Conservation (phyloP, 2,797 vertebrate genomes). For the Paratrypauchen microcephalus region DNA sequence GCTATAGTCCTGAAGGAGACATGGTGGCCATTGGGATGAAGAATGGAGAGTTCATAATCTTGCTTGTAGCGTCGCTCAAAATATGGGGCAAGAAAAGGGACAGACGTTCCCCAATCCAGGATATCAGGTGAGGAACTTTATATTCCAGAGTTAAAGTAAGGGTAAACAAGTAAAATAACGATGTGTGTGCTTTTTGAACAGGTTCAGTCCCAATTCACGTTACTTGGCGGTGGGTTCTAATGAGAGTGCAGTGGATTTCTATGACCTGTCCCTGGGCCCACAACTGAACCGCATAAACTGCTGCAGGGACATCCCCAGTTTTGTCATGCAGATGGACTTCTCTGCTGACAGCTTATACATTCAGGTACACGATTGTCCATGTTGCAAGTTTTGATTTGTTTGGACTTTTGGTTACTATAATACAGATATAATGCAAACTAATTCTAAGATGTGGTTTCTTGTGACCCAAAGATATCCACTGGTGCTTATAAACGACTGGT, state of each 20-base stretch:
- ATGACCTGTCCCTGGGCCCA: constrained; percentile 89
- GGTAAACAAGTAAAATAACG: background rate
- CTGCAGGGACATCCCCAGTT: constrained; percentile 95
- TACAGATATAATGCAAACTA: background rate
- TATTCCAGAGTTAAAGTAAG: background rate
- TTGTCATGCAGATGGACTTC: constrained; percentile 97
- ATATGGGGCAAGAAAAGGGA: constrained; percentile 95
- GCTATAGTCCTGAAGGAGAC: constrained; percentile 90
- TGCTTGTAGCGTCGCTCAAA: constrained; percentile 89
- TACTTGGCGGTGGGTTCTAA: constrained; percentile 93
- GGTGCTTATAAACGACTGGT: constrained; percentile 95
- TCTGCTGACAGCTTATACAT: constrained; percentile 86
- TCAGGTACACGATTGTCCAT: constrained; percentile 62
- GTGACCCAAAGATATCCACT: constrained; percentile 86
- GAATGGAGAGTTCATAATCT: constrained; percentile 92
- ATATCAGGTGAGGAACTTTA: constrained; percentile 80
- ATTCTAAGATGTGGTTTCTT: constrained; percentile 9
- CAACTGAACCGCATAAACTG: constrained; percentile 93
- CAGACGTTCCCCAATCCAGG: constrained; percentile 88
- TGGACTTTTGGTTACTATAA: background rate
- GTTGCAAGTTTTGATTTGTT: background rate
- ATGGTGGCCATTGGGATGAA: constrained; percentile 96
- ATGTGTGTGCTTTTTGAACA: constrained; percentile 43
- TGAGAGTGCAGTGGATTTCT: constrained; percentile 94
- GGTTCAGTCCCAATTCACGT: constrained; percentile 94